Base-by-base conservation (phyloP, 2,797 vertebrate genomes). In the Salarias fasciatus region DNA sequence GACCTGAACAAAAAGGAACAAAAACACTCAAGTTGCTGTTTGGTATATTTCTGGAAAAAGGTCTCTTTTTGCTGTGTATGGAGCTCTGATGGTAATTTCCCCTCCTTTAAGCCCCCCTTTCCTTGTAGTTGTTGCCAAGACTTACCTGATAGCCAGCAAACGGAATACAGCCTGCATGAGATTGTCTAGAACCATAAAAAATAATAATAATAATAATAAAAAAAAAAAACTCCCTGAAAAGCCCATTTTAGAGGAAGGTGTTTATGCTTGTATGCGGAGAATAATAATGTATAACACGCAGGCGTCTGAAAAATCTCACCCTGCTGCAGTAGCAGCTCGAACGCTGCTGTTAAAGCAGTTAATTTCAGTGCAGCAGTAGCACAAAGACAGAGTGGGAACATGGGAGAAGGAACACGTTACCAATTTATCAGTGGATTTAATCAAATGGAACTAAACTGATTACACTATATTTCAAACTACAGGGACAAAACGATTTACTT, bases 391-490 rank as follows among this genome's bases (percentile, higher is more conserved):
- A 78, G 40, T 53, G 42, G 13, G 65, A 83, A 77, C 63, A 84
- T 44, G 57, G 46, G 28, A 60, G n/a, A 43, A 50, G 18, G 15
- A 76, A 69, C 63, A 77, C 44, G 31, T 14, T 18, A 44, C 57
- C 45, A 65, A 66, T 83, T 76, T 71, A 86, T 84, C 72, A 57
- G 59, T 63, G 38, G 61, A 77, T 84, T 82, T 71, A 85, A 89
- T 91, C 83, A 84, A 80, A 84, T 67, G 57, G 56, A 88, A 83
- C 67, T 75, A 82, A 86, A 86, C 47, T 79, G 73, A 88, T 86
- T 87, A 71, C 84, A 87, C 69, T 79, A 62, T 64, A 77, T 85
- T 83, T 82, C 61, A 73, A 80, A 55, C 70, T 24, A 77, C 75
- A 56, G 5, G 48, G 63, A 87, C 73, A 85, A 83, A 88, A 63